Base-by-base conservation (phyloP, 2,797 vertebrate species). In the Myoxocephalus aenaeus region DNA sequence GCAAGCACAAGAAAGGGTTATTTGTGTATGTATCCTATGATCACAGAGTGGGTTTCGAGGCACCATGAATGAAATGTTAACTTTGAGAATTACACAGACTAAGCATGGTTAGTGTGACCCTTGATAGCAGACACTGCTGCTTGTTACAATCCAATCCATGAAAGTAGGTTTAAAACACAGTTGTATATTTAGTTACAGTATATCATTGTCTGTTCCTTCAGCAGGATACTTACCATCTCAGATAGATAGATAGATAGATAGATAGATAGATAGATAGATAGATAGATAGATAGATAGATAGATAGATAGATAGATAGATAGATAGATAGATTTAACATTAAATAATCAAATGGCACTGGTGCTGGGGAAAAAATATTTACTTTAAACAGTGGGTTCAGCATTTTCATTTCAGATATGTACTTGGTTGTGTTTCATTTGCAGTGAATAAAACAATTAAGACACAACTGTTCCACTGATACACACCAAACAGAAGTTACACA, bases 181-280 rank as follows among this genome's bases (percentile, higher is more conserved):
- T 50, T 69, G 42, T 48, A 72, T 8, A 80, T 63, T 58, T 54
- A 74, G 25, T 27, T 27, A 27, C 25, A 27, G 20, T 20, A 12
- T 17, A 3, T 4, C 32, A 63, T 15, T 38, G 10, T 42, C 64
- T n/a, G 20, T 65, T 70, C 12, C 40, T 66, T 7, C 25, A 65
- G 20, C 56, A 62, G 20, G 12, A 83, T 87, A 88, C 83, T 87
- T 88, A 91, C 86, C 81, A 5, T 11, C 1, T 57, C 17, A 46
- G 61, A 73, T 7, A 51, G 65, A 56, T 3, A 74, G 58, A 70
- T 8, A 57, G 59, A 65, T 5, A 59, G 48, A 73, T 9, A 56
- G 54, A 70, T n/a, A 59, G 65, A 34, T 9, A 56, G 59, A 73
- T 9, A 65, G 65, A 61, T 7, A 74, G 58, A 61, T 13, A 65